Conservation (phyloP, 2,888 invertebrate genomes). For the Pardosa pseudoannulata region DNA sequence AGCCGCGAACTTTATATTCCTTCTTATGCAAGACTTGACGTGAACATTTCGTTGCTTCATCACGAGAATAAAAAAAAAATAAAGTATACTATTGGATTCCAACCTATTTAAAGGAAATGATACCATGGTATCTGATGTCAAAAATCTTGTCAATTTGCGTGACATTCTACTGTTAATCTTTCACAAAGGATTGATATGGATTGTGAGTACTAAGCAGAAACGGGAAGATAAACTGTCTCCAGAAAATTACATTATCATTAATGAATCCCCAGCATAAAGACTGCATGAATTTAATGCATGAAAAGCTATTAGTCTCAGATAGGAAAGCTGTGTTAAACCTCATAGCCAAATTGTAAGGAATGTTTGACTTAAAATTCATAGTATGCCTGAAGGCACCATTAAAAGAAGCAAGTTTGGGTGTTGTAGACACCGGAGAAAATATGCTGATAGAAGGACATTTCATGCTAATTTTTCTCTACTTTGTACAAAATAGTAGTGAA, state of each 20-base stretch:
- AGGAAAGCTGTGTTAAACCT: not conserved
- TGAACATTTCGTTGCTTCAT: not conserved
- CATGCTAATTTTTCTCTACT: not conserved
- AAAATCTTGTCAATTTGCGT: constrained; percentile 7
- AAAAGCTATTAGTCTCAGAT: not conserved
- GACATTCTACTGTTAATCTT: constrained; percentile 1
- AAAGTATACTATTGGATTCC: too few species aligned
- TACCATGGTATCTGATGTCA: not conserved
- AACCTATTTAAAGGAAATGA: not conserved
- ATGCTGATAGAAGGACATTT: not conserved
- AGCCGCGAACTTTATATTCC: not conserved
- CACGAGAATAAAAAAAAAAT: not conserved
- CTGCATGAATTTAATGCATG: not conserved
- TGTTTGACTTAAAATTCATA: not conserved
- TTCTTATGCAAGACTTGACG: not conserved
- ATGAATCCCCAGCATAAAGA: not conserved
- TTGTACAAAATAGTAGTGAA: too few species aligned
- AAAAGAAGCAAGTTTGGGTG: not conserved
- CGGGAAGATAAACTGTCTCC: not conserved
- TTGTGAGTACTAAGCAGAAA: not conserved
- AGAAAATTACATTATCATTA: not conserved
- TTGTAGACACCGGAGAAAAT: not conserved
- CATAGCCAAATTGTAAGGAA: not conserved
- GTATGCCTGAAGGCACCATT: not conserved
- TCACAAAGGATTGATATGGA: not conserved